Evolutionary conservation across 2,888 invertebrate genomes (phyloP).

Genomic region (Meliscaeva auricollis): DNA sequence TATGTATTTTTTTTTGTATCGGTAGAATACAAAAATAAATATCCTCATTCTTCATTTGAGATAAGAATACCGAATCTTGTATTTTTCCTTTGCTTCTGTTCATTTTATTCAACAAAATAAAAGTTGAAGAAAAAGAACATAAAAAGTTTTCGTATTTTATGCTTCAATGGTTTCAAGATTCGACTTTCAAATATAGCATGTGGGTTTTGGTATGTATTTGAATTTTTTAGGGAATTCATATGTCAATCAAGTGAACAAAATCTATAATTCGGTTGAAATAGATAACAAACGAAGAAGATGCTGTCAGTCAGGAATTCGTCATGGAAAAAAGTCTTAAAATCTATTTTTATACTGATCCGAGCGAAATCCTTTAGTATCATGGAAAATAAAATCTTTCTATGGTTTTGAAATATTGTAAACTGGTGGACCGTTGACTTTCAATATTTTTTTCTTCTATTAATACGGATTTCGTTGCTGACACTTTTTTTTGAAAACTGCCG

Average conservation of each 20-base stretch:
- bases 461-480: no score
- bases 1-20: slow-evolving; percentile 1
- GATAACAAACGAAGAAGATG: no score
- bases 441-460: no score
- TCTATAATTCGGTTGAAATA: no score
- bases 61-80: slow-evolving; percentile 25
- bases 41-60: slow-evolving; percentile 36
- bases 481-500: no score
- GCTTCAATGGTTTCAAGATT: slow-evolving; percentile 38
- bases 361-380: no score
- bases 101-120: background rate
- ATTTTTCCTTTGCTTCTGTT: slow-evolving; percentile 14
- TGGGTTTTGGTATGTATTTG: slow-evolving; percentile 4
- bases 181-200: slow-evolving; percentile 3
- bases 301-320: no score
- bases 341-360: no score
- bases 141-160: slow-evolving; percentile 42
- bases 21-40: slow-evolving; percentile 34
- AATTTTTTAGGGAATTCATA: background rate
- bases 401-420: no score
- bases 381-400: no score
- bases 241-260: slow-evolving; percentile 49
- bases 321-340: no score
- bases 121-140: background rate
- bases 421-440: no score